These are phyloP conservation scores for Drosophila setosimentum DNA, from an alignment of 2,888 invertebrate genomes.

Conservation along the genomic window DNA sequence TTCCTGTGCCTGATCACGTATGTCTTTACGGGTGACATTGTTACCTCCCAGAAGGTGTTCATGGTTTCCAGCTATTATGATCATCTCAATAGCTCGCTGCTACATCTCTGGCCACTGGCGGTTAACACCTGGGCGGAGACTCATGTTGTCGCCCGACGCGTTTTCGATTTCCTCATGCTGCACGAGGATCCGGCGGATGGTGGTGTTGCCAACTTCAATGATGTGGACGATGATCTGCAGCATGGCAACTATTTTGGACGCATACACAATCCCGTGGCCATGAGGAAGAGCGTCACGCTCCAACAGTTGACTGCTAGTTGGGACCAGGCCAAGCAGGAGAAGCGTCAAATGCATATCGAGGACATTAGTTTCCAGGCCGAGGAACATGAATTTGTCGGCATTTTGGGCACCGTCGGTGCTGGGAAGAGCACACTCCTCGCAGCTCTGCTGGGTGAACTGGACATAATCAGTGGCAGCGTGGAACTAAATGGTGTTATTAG, in stretches of 20 bases:
- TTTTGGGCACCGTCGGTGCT: constrained; percentile 91
- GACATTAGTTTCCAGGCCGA: constrained; percentile 85
- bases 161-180: constrained; percentile 88
- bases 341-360: constrained; percentile 66
- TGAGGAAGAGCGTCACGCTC: constrained; percentile 83
- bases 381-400: constrained; percentile 83
- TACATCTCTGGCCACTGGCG: constrained; percentile 92
- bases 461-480: constrained; percentile 87
- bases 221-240: constrained; percentile 63
- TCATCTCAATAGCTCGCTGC: constrained; percentile 90
- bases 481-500: constrained; percentile 88
- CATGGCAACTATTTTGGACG: constrained; percentile 72
- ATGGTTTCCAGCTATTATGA: constrained; percentile 93
- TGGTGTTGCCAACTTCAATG: constrained; percentile 71
- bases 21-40: constrained; percentile 87
- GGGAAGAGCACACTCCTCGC: constrained; percentile 91
- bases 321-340: constrained; percentile 81
- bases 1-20: constrained; percentile 91
- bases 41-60: constrained; percentile 92
- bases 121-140: constrained; percentile 92
- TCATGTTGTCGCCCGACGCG: constrained; percentile 89
- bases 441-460: constrained; percentile 90
- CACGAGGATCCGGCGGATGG: constrained; percentile 79
- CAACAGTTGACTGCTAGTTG: constrained; percentile 86
- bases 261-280: constrained; percentile 71